Percentiles rank a stretch among this genome's conserved stretches.
phyloP scores from a whole-genome alignment of 35 echinoderm and acorn worm species.

The Heliocidaris erythrogramma region DNA sequence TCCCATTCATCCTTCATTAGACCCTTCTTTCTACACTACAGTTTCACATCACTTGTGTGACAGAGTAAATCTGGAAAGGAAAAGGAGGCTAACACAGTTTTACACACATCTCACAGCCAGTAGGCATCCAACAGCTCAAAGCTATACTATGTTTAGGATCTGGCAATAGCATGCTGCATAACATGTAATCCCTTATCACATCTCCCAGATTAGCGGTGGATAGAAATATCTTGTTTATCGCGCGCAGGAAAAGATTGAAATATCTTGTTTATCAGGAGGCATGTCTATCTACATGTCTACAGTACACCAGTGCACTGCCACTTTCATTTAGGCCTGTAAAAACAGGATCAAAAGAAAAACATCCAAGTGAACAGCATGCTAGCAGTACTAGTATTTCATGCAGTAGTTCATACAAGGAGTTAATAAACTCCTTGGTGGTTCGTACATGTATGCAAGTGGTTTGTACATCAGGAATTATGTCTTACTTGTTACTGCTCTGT shows the following conservation, averaged over 20 bases:
- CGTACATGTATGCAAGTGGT: neutral
- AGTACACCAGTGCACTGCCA: too few species aligned
- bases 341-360: neutral
- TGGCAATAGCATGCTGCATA: neutral
- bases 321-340: too few species aligned
- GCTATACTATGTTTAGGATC: neutral
- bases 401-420: too few species aligned
- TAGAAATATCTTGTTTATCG: neutral
- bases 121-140: neutral
- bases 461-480: too few species aligned
- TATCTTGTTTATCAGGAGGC: constrained; percentile 8
- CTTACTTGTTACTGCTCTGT: too few species aligned
- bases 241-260: neutral
- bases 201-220: neutral
- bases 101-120: neutral
- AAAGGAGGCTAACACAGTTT: neutral
- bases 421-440: too few species aligned
- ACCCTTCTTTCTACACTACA: neutral
- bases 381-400: too few species aligned
- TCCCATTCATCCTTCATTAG: too few species aligned
- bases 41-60: neutral
- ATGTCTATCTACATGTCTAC: neutral
- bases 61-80: neutral
- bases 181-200: neutral
- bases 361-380: neutral